Base-by-base conservation (phyloP, 2,113 vertebrate species). In the Aphyosemion australe region DNA sequence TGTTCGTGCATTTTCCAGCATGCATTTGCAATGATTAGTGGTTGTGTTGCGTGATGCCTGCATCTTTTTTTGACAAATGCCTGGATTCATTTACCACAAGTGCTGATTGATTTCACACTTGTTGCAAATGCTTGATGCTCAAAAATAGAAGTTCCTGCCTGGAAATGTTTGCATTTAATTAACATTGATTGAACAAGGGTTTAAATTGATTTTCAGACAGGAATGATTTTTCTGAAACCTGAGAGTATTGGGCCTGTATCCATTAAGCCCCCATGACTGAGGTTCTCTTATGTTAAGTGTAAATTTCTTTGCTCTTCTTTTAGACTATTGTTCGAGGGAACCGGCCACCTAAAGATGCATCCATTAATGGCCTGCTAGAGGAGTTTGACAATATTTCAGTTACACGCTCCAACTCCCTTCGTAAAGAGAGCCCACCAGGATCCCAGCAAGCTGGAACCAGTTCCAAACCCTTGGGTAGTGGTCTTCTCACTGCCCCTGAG, bases 311-410 rank as follows among this genome's bases (percentile, higher is more conserved):
- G 60, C 70, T 70, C 41, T 56, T 47, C 89, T 85, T 67, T 32
- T 84, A 99, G 97, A 99, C 96, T 56, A 99, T 99, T 47, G 97
- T 99, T 69, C 92, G 97, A 89, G 97, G 97, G 54, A 97, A 95
- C 90, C 94, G 95, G 65, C 94, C 96, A 13, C 95, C 94, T 72
- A 96, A 96, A 83, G 96, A 98, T 56, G 90, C 94, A 32, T 96
- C 96, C 72, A 97, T 99, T 90, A 99, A 99, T 0, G 97, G 97
- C 62, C 93, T 99, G 47, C 93, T 99, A 19, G 96, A 99, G 87
- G 97, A 98, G 80, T 98, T 99, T 0, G 96, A 99, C 94, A 98
- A 94, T 80, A 97, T 99, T 87, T 99, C 97, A 0, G 97, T 99
- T 72, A 98, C 97, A 0, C 95, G 97, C 32, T 99, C 97, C 87